Percentiles rank a stretch among this genome's conserved stretches.
These are phyloP conservation scores for Hypotaenidia okinawae DNA, from an alignment of 2,797 vertebrate species.

Conservation along the genomic window DNA sequence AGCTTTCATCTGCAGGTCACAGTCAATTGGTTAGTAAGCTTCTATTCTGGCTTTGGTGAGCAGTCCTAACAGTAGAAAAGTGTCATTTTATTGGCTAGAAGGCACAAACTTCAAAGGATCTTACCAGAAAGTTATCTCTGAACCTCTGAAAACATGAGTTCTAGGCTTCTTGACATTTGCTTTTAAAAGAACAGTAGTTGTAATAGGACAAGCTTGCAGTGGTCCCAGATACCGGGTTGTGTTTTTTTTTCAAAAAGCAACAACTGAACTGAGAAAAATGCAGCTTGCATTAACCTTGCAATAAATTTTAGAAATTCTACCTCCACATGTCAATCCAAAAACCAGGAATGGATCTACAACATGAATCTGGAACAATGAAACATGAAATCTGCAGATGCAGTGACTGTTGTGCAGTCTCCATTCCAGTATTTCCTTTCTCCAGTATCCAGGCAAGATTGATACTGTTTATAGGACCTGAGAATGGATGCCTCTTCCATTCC, in stretches of 20 bases:
- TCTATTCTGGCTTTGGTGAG: not conserved
- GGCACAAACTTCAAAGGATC: not conserved
- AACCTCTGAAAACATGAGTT: not conserved
- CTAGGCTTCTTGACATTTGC: not conserved
- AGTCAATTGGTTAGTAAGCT: not conserved
- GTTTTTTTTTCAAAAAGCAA: not conserved
- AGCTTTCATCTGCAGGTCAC: not conserved
- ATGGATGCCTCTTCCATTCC: not conserved
- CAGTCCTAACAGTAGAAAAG: not conserved
- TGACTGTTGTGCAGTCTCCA: not conserved
- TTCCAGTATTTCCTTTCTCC: not conserved
- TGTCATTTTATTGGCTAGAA: not conserved
- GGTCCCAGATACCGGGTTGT: not conserved
- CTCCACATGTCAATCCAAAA: rapidly evolving
- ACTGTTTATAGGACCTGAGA: not conserved
- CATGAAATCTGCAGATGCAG: not conserved
- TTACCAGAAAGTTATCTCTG: not conserved
- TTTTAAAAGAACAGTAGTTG: not conserved
- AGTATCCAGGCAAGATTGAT: not conserved
- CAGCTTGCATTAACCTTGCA: not conserved
- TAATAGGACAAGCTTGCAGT: not conserved
- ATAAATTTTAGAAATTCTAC: not conserved
- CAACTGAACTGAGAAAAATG: not conserved
- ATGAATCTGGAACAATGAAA: not conserved
- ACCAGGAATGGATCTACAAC: not conserved